Evolutionary conservation across 1,140 invertebrate species (phyloP), one percentile per base, ranked within the genome.

Genomic region (Dendroctonus ponderosae): DNA sequence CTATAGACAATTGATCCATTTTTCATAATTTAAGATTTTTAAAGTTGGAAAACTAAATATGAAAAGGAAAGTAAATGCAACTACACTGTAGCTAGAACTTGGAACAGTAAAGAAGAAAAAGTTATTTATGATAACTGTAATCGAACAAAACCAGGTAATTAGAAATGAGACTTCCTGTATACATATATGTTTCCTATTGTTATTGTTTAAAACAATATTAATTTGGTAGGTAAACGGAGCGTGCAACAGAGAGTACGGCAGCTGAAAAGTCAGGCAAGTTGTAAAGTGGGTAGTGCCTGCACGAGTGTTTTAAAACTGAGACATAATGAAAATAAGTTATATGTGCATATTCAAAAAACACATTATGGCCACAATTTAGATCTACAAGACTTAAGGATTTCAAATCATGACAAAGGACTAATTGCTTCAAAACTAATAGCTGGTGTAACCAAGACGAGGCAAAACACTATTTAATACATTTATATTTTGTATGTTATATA

Each of bases 261-360:
- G 44, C 14, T 50, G n/a, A 60, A 66, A 60, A 60, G 15, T 49
- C 63, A 66, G 44, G 42, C 54, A n/a, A 37, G 14, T 40, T 38
- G 15, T 8, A 66, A 66, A 66, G 38, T 66, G 39, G 14, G 49
- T 49, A 15, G 8, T n/a, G 14, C 38, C 50, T 66, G 63, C 40
- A 39, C 46, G 8, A 58, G 41, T 42, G 9, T 46, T 46, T 39
- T 60, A 12, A 60, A 40, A 49, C 7, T 49, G 39, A 60, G 7
- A n/a, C n/a, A 59, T 9, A 37, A 49, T 59, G 11, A 37, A 44
- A 42, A 50, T 49, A 11, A 66, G 12, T 38, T 15, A 50, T n/a
- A 50, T 60, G 14, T 37, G 41, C 8, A 7, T 42, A 26, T 11
- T 2, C 8, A n/a, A 12, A 48, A 9, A 48, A 43, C 8, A 38